phyloP scores from a whole-genome alignment of 1,140 invertebrate genomes.

The Ostrea edulis region DNA sequence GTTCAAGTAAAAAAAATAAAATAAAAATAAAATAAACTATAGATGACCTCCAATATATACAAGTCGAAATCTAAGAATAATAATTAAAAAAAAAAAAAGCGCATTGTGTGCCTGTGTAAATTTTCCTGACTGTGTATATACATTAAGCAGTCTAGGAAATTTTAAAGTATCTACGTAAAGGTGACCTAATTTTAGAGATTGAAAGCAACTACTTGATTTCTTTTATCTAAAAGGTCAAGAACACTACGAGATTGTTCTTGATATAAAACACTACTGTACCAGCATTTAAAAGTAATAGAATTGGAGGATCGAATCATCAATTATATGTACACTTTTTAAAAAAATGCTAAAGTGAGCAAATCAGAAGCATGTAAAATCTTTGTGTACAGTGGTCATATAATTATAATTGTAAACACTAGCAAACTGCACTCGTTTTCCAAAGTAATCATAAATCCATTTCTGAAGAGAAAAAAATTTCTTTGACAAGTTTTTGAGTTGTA shows the following conservation, averaged over 20 bases:
- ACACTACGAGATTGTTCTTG: background rate
- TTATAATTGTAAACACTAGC: background rate
- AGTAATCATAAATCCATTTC: background rate
- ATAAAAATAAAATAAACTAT: background rate
- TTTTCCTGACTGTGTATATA: background rate
- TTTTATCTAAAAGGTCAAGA: background rate
- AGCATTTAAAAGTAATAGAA: background rate
- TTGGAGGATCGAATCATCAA: background rate
- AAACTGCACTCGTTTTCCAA: background rate
- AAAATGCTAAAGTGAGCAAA: background rate
- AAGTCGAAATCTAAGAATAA: no score
- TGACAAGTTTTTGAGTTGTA: background rate
- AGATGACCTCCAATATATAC: no score
- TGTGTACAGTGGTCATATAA: background rate
- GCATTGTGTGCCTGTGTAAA: background rate
- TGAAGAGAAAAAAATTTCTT: background rate
- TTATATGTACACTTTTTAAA: background rate
- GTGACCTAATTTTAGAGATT: background rate
- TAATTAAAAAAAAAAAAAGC: background rate
- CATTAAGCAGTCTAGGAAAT: background rate
- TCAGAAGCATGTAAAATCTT: background rate
- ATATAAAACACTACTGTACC: constrained; percentile 2
- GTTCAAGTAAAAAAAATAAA: no score
- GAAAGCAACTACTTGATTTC: background rate
- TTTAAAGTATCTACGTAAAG: background rate